Percentiles rank a stretch among this genome's conserved stretches.
phyloP scores from a whole-genome alignment of 1,140 invertebrate genomes.

The Drosophila bocki region DNA sequence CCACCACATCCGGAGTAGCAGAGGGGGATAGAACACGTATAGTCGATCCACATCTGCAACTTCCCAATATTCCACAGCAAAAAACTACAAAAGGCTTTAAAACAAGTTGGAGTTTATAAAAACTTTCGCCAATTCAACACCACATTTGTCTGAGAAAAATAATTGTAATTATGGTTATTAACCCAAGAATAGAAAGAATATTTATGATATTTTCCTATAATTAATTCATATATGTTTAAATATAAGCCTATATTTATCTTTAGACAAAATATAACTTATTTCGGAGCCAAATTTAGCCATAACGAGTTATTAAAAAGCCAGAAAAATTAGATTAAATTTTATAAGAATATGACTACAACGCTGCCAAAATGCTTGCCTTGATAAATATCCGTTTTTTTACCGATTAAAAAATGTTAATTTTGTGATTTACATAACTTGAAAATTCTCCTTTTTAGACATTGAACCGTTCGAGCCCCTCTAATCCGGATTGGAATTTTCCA shows the following conservation, averaged over 20 bases:
- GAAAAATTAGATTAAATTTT: neutral
- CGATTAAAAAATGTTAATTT: slow-evolving; percentile 6
- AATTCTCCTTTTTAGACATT: neutral
- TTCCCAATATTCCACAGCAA: neutral
- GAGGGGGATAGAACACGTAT: slow-evolving; percentile 2
- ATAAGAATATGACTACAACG: neutral
- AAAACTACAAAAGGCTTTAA: neutral
- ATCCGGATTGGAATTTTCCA: slow-evolving; percentile 32
- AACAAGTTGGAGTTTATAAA: neutral
- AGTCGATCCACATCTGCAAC: slow-evolving; percentile 3
- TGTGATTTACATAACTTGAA: neutral
- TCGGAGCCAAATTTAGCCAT: too few relatives aligned
- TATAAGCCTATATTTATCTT: too few relatives aligned
- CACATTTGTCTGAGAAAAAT: neutral
- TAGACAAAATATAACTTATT: too few relatives aligned
- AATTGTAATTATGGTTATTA: neutral
- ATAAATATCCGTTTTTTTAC: too few relatives aligned
- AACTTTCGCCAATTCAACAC: neutral
- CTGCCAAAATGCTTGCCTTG: too few relatives aligned
- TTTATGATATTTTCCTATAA: too few relatives aligned
- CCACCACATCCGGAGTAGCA: slow-evolving; percentile 9
- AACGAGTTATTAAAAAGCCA: too few relatives aligned
- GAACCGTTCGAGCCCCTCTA: slow-evolving; percentile 4
- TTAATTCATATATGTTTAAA: neutral
- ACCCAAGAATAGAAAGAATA: neutral